Evolutionary conservation across 2,888 invertebrate genomes (phyloP), one percentile per base, ranked within the genome.

Genomic region (Actias luna): DNA sequence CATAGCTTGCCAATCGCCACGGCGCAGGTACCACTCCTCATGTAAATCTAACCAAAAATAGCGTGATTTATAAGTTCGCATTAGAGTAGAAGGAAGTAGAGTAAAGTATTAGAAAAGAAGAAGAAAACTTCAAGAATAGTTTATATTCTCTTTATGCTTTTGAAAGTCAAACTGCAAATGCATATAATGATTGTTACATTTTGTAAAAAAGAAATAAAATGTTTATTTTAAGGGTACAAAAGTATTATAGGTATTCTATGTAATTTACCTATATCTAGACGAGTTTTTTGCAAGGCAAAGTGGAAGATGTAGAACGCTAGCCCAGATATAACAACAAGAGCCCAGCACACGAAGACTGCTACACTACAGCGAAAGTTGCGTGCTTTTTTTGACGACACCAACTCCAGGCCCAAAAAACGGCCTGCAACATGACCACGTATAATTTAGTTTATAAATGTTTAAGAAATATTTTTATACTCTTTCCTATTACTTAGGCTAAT

Each of bases 271-370:
- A 89, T 75, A 65, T 90, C 85, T 63, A 88, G 78, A 55, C 85
- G 83, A 3, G 66, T 71, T 63, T 72, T 76, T 18, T 74, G 72
- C 64, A 84, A 68, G 25, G 78, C 78, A 68, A 79, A 75, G 68
- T 78, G 73, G 74, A 86, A 69, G 67, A 89, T 77, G 78, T 84
- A 82, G 76, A 84, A 68, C 57, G 80, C 78, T 60, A 91, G 80
- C 39, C 78, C 84, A n/a, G 74, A 74, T 52, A 84, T 83, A 25
- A 89, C 84, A 39, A 88, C 69, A 64, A 89, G 73, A 18, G 88
- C 82, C 89, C 91, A 92, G 79, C 90, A 90, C 67, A 89, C 85
- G 81, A 87, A 91, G 67, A 92, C 88, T 1, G 86, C 89, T 59
- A 90, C 85, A 74, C 89, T 87, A 82, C 90, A 90, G 64, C 91